Evolutionary conservation across 1,140 invertebrate genomes (phyloP), one percentile per base, ranked within the genome.

Genomic region (Danaus plexippus): DNA sequence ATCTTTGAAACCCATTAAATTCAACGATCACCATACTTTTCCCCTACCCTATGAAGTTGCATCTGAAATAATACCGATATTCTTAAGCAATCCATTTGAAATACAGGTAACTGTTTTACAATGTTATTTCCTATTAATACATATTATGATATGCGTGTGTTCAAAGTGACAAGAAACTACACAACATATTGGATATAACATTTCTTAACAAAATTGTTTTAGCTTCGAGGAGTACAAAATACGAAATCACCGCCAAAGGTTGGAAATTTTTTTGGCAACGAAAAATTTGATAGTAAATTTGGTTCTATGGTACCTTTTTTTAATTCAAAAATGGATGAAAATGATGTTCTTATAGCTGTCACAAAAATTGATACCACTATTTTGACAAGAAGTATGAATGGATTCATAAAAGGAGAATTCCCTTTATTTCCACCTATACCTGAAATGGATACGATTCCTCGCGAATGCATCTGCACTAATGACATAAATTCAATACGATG

Each of bases 301-400:
- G 70, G 61, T 22, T 56, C 13, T 22, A n/a, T 47, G 43, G 6
- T 55, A 1, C 60, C 64, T 11, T 40, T 44, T 46, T 32, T 10
- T 9, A 18, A 53, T 9, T 9, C 56, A 22, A 62, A 61, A 54
- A 11, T 52, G 57, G 47, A 67, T 43, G 58, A 69, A 43, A 48
- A 53, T 11, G 77, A 82, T 61, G 32, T 79, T 54, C 51, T 75
- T 11, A 74, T 86, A 48, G 83, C 80, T 22, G 57, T 66, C 9
- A 75, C 75, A 18, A 77, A 73, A 63, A 78, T 86, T 46, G 75
- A 86, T 61, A 65, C 69, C n/a, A 68, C 60, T 42, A 15, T 51
- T 32, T 60, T 86, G 40, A 59, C 71, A 9, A 78, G 74, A 65
- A 64, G 67, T 22, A 54, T 60, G n/a, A 86, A 74, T 68, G 60